A percentile compares a stretch with the other conserved stretches of the same genome.
Conservation (phyloP, 2,888 invertebrate genomes). For the Hyles lineata region DNA sequence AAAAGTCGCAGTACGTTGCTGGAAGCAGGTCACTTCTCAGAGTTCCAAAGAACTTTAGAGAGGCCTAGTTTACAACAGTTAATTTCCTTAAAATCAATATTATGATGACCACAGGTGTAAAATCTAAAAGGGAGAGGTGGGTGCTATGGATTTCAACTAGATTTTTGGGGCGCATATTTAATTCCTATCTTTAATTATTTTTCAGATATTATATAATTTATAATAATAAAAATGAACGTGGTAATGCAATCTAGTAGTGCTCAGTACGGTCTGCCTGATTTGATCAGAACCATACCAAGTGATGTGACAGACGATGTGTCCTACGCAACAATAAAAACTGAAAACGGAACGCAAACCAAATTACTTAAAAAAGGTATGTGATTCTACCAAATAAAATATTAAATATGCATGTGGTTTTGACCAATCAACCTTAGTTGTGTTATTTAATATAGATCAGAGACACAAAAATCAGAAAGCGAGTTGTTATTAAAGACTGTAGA, state of each 20-base stretch:
- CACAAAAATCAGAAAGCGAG: too few relatives aligned
- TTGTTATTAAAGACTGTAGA: too few relatives aligned
- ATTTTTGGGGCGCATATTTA: too few relatives aligned
- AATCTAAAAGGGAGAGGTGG: too few relatives aligned
- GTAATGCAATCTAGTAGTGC: not conserved
- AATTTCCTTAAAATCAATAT: too few relatives aligned
- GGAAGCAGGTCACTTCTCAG: too few relatives aligned
- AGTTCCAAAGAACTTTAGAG: too few relatives aligned
- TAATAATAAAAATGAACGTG: slow-evolving; percentile 23
- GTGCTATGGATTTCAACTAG: too few relatives aligned
- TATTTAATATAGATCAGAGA: too few relatives aligned
- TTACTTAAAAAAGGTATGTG: slow-evolving; percentile 34
- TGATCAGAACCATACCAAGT: slow-evolving; percentile 34
- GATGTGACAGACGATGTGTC: slow-evolving; percentile 41
- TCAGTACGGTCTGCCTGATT: slow-evolving; percentile 31
- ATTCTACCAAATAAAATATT: not conserved
- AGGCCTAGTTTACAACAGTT: too few relatives aligned
- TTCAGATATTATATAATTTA: not conserved
- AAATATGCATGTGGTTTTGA: not conserved
- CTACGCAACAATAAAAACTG: slow-evolving; percentile 40
- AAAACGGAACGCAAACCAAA: slow-evolving; percentile 62
- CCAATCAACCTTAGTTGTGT: not conserved
- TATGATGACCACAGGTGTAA: too few relatives aligned
- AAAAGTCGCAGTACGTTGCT: too few relatives aligned
- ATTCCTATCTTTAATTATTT: not conserved